A percentile compares a stretch with the other conserved stretches of the same genome.
phyloP scores from a whole-genome alignment of 2,888 invertebrate species.

The Drosophila setosimentum region DNA sequence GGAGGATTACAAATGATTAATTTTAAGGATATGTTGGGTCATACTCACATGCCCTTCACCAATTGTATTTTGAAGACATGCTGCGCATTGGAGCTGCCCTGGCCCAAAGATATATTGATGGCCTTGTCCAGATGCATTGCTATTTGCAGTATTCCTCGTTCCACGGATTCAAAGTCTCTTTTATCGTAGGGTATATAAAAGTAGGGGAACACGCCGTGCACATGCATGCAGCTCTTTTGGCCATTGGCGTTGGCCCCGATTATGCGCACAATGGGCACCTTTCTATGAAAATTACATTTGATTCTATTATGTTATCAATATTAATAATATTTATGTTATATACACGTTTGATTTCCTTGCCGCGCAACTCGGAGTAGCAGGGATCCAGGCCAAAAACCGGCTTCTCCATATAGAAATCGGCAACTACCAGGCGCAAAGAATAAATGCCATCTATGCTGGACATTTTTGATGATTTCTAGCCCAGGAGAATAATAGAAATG shows the following conservation, averaged over 20 bases:
- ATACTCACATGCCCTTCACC: slow-evolving; percentile 94
- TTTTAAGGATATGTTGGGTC: background rate
- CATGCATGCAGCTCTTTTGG: slow-evolving; percentile 95
- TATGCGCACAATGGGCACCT: slow-evolving; percentile 95
- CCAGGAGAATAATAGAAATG: background rate
- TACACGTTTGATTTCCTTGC: slow-evolving; percentile 90
- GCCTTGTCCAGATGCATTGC: slow-evolving; percentile 94
- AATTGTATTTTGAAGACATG: slow-evolving; percentile 95
- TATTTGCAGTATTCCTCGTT: slow-evolving; percentile 88
- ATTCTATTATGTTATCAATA: background rate
- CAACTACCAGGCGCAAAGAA: slow-evolving; percentile 91
- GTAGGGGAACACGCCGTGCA: slow-evolving; percentile 98
- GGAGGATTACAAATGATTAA: background rate
- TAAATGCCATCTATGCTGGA: slow-evolving; percentile 50
- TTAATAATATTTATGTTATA: slow-evolving; percentile 9
- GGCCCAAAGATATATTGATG: slow-evolving; percentile 93
- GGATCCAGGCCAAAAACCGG: slow-evolving; percentile 93
- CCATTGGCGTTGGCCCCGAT: slow-evolving; percentile 96
- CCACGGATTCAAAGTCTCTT: slow-evolving; percentile 86
- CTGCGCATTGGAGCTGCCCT: slow-evolving; percentile 90
- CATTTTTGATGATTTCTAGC: slow-evolving; percentile 22
- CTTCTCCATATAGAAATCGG: slow-evolving; percentile 93
- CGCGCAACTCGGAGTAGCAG: slow-evolving; percentile 94
- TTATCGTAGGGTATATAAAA: slow-evolving; percentile 94
- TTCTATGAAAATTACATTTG: background rate